Conservation (phyloP, 2,113 vertebrate species). For the Pseudopipra pipra region DNA sequence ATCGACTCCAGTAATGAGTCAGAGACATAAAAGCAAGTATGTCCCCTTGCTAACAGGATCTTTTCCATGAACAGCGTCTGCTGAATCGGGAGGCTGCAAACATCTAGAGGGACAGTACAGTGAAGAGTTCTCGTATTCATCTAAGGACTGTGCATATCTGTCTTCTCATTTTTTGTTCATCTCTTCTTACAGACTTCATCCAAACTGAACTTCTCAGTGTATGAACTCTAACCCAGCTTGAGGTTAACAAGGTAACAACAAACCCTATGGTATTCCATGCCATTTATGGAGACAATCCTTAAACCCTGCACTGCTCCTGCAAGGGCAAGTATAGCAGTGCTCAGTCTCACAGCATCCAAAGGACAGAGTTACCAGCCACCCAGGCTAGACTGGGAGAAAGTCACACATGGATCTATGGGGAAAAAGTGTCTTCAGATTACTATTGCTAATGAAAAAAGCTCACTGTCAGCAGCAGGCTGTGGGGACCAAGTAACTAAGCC, state of each 20-base stretch:
- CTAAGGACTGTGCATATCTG: not conserved
- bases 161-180: not conserved
- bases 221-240: not conserved
- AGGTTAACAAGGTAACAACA: not conserved
- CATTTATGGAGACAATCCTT: not conserved
- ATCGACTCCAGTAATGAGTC: not conserved
- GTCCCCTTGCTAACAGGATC: not conserved
- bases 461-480: not conserved
- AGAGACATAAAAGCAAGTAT: not conserved
- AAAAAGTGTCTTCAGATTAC: not conserved
- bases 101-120: not conserved
- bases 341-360: not conserved
- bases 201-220: not conserved
- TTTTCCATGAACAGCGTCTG: not conserved
- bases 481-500: not conserved
- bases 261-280: not conserved
- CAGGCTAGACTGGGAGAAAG: not conserved
- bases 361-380: not conserved
- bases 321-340: not conserved
- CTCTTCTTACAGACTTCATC: not conserved
- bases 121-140: not conserved
- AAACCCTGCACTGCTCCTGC: not conserved
- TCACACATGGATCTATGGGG: not conserved
- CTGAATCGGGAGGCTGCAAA: not conserved
- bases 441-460: not conserved